Percentiles rank a stretch among this genome's conserved stretches.
Evolutionary conservation across 2,797 vertebrate genomes (phyloP).

Genomic region (Knipowitschia caucasica): DNA sequence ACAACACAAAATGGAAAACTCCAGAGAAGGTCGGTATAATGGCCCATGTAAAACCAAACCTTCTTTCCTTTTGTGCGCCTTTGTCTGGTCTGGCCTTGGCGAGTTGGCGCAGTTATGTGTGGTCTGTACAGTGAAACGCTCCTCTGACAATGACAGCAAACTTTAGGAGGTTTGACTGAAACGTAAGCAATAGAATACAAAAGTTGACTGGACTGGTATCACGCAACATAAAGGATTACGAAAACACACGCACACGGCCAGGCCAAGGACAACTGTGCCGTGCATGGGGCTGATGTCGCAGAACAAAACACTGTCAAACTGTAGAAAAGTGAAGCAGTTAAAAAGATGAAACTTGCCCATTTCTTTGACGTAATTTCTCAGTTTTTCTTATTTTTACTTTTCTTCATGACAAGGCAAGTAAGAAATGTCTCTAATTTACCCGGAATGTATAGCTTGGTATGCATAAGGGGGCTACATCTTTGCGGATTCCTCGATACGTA

Average conservation of each 20-base stretch:
- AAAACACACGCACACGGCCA: slow-evolving; percentile 7
- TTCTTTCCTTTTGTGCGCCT: neutral
- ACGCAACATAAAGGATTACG: slow-evolving; percentile 9
- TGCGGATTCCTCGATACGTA: no score
- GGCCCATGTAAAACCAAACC: neutral
- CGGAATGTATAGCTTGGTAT: no score
- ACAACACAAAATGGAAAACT: neutral
- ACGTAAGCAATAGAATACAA: slow-evolving; percentile 15
- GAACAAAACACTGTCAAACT: neutral
- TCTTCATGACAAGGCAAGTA: no score
- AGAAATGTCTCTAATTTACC: no score
- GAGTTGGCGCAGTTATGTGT: neutral
- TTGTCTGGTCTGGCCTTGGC: neutral
- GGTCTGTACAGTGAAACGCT: slow-evolving; percentile 1
- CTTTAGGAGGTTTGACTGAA: slow-evolving; percentile 19
- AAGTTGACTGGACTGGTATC: neutral
- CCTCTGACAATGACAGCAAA: slow-evolving; percentile 25
- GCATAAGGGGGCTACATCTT: no score
- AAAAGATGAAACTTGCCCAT: slow-evolving; percentile 9
- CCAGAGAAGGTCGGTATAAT: neutral
- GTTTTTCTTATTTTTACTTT: no score
- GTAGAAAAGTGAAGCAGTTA: slow-evolving; percentile 11
- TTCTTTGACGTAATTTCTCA: no score
- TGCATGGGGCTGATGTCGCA: neutral
- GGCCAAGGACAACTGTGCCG: neutral